phyloP scores from a whole-genome alignment of 2,888 invertebrate species.

The Auanema sp. region DNA sequence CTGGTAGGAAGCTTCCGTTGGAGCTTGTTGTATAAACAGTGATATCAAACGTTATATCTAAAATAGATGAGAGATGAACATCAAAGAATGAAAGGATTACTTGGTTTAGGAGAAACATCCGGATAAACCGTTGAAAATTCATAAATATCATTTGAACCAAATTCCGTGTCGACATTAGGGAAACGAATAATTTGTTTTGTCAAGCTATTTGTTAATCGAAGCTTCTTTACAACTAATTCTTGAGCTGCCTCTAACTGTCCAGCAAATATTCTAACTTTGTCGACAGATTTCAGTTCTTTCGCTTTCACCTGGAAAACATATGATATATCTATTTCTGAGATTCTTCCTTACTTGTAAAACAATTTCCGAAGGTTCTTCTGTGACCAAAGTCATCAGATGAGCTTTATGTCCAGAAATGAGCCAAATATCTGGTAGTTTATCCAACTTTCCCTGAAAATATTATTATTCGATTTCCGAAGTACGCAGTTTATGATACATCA shows the following conservation, averaged over 20 bases:
- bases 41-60: conserved; percentile 17
- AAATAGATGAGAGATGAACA: not conserved
- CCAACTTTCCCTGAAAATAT: conserved; percentile 7
- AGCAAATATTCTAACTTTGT: conserved; percentile 21
- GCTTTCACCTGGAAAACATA: conserved; percentile 16
- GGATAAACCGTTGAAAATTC: conserved; percentile 66
- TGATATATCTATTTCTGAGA: too few species aligned
- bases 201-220: conserved; percentile 46
- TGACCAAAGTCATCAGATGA: not conserved
- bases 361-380: not conserved
- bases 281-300: conserved; percentile 9
- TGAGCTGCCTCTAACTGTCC: conserved; percentile 12
- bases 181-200: conserved; percentile 54
- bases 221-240: not conserved
- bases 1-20: conserved; percentile 30
- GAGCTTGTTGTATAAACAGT: conserved; percentile 14
- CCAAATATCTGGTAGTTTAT: conserved; percentile 17
- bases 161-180: conserved; percentile 32
- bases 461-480: not conserved
- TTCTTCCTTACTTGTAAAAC: too few species aligned
- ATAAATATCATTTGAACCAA: conserved; percentile 44
- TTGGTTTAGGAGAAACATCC: conserved; percentile 56
- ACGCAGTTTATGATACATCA: conserved; percentile 11
- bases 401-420: conserved; percentile 1
- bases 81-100: not conserved